Evolutionary conservation across 2,113 vertebrate species (phyloP), one percentile per base, ranked within the genome.

Genomic region (Neomonachus schauinslandi): DNA sequence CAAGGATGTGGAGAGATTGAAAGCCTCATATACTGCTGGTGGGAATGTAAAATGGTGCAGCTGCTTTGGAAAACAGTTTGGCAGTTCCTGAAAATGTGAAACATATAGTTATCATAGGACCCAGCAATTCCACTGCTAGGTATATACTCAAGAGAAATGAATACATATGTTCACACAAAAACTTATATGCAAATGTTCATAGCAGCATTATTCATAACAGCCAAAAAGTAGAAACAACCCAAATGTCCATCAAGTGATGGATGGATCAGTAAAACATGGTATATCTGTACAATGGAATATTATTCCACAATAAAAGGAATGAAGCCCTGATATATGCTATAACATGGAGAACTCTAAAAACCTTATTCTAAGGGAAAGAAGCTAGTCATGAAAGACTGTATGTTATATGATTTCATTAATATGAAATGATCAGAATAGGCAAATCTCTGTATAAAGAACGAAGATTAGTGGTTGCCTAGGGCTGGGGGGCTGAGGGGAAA

Each of bases 21-120:
- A 95, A 36, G 21, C 15, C 61, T 91, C 6, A n/a, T 19, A 22
- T 8, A 51, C 63, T 74, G 88, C 84, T 51, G 13, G 72, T 67
- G 61, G 88, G 61, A 95, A 90, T 74, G 49, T 67, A 53, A 91
- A 96, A 88, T 49, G 7, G 21, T 65, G 1, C 55, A 57, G 49
- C 16, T 61, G 51, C 19, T 81, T 67, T 57, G 42, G 36, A 67
- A 93, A 95, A 72, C 4, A 57, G 67, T 59, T 83, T 71, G 83
- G 21, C 21, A 77, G 77, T 51, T 82, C 49, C 39, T 94, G 51
- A 87, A 89, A 96, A 81, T n/a, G 46, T 76, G 91, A 92, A 95
- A 88, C 71, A 49, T 10, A 72, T 0, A 76, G 65, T 90, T 90
- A 88, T 4, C 51, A 42, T 13, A 55, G 46, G 63, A 88, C 33